Conservation (phyloP, 2,888 invertebrate genomes). For the Volucella inflata region DNA sequence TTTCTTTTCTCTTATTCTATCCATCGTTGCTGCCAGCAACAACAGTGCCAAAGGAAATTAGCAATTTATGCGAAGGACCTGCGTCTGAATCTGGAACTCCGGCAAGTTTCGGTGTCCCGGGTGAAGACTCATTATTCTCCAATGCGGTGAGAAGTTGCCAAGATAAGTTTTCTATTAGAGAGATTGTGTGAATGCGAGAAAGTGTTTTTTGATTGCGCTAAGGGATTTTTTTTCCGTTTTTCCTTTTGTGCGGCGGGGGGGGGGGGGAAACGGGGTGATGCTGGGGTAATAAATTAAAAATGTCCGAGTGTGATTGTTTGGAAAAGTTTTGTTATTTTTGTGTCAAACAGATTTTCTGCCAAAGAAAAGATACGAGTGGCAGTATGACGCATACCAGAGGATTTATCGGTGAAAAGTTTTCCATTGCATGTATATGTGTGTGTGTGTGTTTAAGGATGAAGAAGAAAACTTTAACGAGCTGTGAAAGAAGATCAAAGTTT, state of each 20-base stretch:
- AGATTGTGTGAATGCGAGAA: conserved; percentile 53
- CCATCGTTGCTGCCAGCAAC: not conserved
- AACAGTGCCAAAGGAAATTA: conserved; percentile 64
- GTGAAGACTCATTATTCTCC: conserved; percentile 59
- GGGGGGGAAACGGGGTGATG: too few species aligned
- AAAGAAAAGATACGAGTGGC: not conserved
- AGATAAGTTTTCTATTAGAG: conserved; percentile 70
- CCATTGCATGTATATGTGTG: conserved; percentile 13
- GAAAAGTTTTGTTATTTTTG: conserved; percentile 63
- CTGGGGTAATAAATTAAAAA: conserved; percentile 68
- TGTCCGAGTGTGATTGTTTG: conserved; percentile 70
- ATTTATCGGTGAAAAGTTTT: conserved; percentile 63
- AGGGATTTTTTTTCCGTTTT: not conserved
- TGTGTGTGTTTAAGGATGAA: conserved; percentile 3
- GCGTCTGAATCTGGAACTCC: not conserved
- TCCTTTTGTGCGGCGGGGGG: not conserved
- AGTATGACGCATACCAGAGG: not conserved
- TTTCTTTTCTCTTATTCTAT: conserved; percentile 14
- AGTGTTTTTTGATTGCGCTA: conserved; percentile 65
- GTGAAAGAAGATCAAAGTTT: conserved; percentile 58
- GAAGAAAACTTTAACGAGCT: conserved; percentile 47
- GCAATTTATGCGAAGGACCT: conserved; percentile 69
- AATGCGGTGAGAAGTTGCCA: conserved; percentile 64
- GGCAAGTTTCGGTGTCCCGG: not conserved
- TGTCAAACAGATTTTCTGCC: conserved; percentile 58